These are phyloP conservation scores for Echiichthys vipera DNA, from an alignment of 2,797 vertebrate genomes.

Conservation along the genomic window DNA sequence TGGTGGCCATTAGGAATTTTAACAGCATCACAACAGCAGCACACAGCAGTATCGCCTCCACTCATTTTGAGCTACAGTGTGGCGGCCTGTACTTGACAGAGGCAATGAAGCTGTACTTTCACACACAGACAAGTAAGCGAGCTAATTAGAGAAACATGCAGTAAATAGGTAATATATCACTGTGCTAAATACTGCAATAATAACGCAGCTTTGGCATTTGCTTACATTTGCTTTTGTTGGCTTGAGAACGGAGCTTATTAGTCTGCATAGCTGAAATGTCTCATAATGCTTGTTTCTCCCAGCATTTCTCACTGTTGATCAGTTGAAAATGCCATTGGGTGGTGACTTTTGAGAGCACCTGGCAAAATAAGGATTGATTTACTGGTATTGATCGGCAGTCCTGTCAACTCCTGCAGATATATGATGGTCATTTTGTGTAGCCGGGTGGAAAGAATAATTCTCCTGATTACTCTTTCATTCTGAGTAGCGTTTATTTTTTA, in stretches of 20 bases:
- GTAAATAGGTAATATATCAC: conserved; percentile 58
- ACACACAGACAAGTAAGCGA: conserved; percentile 6
- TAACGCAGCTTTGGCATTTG: conserved; percentile 63
- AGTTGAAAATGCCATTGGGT: conserved; percentile 31
- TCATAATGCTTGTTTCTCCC: neutral
- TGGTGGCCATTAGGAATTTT: conserved; percentile 49
- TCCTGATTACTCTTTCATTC: conserved; percentile 46
- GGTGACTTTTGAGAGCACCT: conserved; percentile 39
- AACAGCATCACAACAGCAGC: conserved; percentile 18
- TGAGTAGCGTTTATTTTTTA: conserved; percentile 36
- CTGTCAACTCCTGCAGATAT: conserved; percentile 59
- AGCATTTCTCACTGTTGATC: neutral
- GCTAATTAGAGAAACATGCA: conserved; percentile 61
- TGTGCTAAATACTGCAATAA: conserved; percentile 53
- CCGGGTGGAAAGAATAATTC: conserved; percentile 45
- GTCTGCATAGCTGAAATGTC: conserved; percentile 48
- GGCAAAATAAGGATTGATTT: conserved; percentile 58
- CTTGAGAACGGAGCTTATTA: conserved; percentile 34
- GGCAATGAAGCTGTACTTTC: conserved; percentile 49
- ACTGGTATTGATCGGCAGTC: conserved; percentile 52
- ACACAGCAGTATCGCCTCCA: neutral
- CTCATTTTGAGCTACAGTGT: conserved; percentile 27
- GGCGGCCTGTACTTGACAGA: conserved; percentile 52
- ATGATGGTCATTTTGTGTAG: conserved; percentile 57
- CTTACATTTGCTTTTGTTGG: conserved; percentile 43